phyloP scores from a whole-genome alignment of 2,113 vertebrate species.

The Pogona vitticeps region DNA sequence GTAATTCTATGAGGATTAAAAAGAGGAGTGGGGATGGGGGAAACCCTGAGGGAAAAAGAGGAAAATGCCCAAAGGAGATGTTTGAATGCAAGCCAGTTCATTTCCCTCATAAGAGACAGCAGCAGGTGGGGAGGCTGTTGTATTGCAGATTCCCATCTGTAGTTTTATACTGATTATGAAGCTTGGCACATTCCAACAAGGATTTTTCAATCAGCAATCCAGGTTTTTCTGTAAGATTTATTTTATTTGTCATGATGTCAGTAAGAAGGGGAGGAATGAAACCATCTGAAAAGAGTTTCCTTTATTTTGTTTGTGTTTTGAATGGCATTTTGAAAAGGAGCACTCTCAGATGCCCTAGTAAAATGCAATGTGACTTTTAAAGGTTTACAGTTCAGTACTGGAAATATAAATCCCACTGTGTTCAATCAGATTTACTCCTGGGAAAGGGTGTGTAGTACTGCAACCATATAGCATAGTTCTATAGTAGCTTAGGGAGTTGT shows the following conservation, averaged over 20 bases:
- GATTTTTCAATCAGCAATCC: background rate
- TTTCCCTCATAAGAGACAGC: background rate
- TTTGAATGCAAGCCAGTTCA: background rate
- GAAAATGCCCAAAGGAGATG: background rate
- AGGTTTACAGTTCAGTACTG: background rate
- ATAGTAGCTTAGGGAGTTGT: no score
- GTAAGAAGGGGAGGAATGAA: background rate
- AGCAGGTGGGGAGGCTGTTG: background rate
- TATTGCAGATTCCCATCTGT: background rate
- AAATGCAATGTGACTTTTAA: background rate
- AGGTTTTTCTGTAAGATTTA: constrained; percentile 4
- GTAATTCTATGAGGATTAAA: background rate
- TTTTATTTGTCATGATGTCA: background rate
- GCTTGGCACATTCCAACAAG: constrained; percentile 4
- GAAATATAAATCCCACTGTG: background rate
- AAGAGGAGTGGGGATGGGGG: background rate
- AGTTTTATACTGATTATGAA: background rate
- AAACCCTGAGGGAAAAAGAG: background rate
- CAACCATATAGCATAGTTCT: background rate
- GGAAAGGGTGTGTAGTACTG: background rate
- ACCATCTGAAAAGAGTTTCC: background rate
- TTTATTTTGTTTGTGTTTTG: background rate
- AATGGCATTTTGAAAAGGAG: background rate
- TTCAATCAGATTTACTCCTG: background rate
- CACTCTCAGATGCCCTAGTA: background rate